Evolutionary conservation across 2,888 invertebrate genomes (phyloP), one percentile per base, ranked within the genome.

Genomic region (Athalia circularis): DNA sequence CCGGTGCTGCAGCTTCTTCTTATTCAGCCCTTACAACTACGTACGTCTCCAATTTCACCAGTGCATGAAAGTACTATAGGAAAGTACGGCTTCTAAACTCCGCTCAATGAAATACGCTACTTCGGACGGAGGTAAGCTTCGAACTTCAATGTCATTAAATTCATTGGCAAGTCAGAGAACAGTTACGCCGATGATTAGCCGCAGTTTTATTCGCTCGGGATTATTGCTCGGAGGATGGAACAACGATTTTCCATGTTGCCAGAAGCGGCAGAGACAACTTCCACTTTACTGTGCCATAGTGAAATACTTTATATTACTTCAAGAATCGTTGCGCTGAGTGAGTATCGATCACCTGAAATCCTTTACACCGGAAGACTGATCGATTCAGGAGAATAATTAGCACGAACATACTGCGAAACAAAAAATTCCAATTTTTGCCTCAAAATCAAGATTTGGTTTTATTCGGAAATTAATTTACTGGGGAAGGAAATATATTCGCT

Each of bases 141-240:
- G 68, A 68, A 68, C 68, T 43, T 3, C 68, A 52, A 68, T 59
- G 72, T 59, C 72, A 47, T 59, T 72, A 47, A 72, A 13, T 45
- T 59, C 47, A 72, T 72, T 59, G 72, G 72, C 59, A 70, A 70
- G 70, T 70, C 70, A 5, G 13, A 4, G 43, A 29, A n/a, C 29
- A 15, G 68, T 68, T 54, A 52, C 68, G n/a, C 52, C 9, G 68
- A 52, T 68, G 52, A 68, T 68, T 68, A 68, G 68, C 68, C 5
- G 43, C 6, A 29, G 9, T 68, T 43, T 68, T 29, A 52, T 48
- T 48, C 15, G 54, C 6, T 29, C 3, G 0, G 43, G 50, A 29
- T 7, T 7, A 4, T n/a, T n/a, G 11, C 54, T 7, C 7, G 9
- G 9, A 52, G 68, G 5, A 13, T 43, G 29, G 68, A n/a, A 68